Evolutionary conservation across 2,888 invertebrate species (phyloP).

Genomic region (Ferrisia virgata): DNA sequence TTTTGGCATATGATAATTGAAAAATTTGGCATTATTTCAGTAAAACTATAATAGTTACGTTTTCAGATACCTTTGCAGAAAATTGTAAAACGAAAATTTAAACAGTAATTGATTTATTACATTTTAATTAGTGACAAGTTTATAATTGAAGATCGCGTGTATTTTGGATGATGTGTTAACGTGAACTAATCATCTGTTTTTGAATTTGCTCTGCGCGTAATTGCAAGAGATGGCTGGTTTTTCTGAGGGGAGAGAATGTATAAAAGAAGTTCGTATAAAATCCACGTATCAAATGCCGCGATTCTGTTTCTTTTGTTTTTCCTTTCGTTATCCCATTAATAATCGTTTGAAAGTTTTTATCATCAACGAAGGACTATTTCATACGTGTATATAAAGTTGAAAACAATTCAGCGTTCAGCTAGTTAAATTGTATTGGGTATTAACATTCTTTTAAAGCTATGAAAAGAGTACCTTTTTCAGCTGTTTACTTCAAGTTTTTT

Average conservation of each 20-base stretch:
- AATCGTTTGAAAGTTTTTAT: neutral
- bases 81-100: slow-evolving; percentile 9
- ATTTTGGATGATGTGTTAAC: slow-evolving; percentile 17
- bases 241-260: neutral
- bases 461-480: neutral
- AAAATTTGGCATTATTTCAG: slow-evolving; percentile 41
- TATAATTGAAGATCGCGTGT: neutral
- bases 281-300: neutral
- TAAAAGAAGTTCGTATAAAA: neutral
- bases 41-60: slow-evolving; percentile 10
- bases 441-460: neutral
- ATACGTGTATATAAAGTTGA: too few species aligned
- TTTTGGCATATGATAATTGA: slow-evolving; percentile 40
- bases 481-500: neutral
- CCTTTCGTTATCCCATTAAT: neutral
- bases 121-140: slow-evolving; percentile 44
- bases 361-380: neutral
- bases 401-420: too few species aligned
- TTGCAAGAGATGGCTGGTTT: neutral
- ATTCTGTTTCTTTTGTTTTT: neutral
- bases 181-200: neutral
- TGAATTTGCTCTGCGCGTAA: neutral
- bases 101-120: slow-evolving; percentile 42
- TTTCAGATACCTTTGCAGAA: neutral
- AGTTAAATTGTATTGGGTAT: too few species aligned